phyloP scores from a whole-genome alignment of 2,797 vertebrate species.

The Gila robusta region DNA sequence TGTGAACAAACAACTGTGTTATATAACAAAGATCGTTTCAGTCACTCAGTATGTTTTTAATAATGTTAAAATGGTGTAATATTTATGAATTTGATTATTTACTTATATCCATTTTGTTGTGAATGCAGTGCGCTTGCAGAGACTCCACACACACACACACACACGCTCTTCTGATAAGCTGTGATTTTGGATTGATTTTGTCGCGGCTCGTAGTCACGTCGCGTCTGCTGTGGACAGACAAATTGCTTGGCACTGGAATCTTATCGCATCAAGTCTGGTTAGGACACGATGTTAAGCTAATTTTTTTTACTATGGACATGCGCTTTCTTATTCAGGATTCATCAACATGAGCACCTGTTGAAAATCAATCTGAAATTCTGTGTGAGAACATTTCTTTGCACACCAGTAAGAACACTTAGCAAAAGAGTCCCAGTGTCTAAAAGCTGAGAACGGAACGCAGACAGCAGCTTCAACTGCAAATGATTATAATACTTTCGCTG shows the following conservation, averaged over 20 bases:
- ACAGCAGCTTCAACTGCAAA: conserved; percentile 9
- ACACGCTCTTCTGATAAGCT: no score
- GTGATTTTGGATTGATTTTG: no score
- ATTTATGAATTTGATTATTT: no score
- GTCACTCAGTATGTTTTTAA: no score
- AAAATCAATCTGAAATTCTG: neutral
- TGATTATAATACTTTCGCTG: conserved; percentile 28
- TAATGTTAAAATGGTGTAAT: no score
- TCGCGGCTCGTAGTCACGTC: no score
- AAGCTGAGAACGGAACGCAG: conserved; percentile 9
- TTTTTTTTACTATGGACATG: neutral
- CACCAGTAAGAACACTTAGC: neutral
- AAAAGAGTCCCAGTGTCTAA: neutral
- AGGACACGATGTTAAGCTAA: neutral
- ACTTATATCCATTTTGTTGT: no score
- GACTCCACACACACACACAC: no score
- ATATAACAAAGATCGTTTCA: neutral
- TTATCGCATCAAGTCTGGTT: neutral
- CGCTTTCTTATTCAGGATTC: neutral
- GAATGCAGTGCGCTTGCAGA: no score
- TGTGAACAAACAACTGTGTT: neutral
- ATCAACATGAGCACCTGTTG: conserved; percentile 5
- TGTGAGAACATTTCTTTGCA: neutral
- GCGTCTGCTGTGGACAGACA: neutral
- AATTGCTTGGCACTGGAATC: neutral